Conservation (phyloP, 2,888 invertebrate genomes). For the Alviniconcha strummeri region DNA sequence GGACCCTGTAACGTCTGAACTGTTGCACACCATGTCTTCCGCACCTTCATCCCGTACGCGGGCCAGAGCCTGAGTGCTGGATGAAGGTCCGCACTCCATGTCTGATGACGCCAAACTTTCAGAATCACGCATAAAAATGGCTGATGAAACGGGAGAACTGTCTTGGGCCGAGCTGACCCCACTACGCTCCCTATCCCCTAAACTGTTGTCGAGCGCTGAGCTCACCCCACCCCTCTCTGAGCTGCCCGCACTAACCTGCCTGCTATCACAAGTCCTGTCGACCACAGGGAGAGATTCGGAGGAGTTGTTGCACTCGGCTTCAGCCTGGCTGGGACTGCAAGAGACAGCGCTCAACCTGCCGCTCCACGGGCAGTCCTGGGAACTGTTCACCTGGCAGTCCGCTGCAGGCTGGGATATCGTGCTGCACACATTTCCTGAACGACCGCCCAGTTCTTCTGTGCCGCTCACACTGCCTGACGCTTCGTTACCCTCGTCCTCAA, state of each 20-base stretch:
- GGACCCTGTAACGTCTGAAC: conserved; percentile 25
- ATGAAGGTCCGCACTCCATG: conserved; percentile 28
- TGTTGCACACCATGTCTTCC: conserved; percentile 31
- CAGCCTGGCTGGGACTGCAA: conserved; percentile 24
- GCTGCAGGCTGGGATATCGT: conserved; percentile 12
- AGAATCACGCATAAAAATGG: conserved; percentile 9
- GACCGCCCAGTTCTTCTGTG: not conserved
- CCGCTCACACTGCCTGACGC: conserved; percentile 25
- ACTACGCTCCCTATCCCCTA: conserved; percentile 19
- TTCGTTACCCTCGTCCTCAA: conserved; percentile 29
- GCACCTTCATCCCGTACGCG: not conserved
- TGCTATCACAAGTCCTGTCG: conserved; percentile 3
- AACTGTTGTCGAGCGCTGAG: not conserved
- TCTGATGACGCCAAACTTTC: conserved; percentile 22
- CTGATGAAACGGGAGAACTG: conserved; percentile 14
- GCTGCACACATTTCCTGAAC: not conserved
- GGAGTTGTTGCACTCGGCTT: conserved; percentile 20
- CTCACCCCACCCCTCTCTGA: conserved; percentile 10
- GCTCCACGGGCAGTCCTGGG: conserved; percentile 35
- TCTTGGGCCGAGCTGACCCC: conserved; percentile 30
- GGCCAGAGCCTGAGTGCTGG: conserved; percentile 22
- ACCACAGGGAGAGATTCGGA: not conserved
- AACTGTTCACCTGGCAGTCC: conserved; percentile 45
- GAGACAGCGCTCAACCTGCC: not conserved
- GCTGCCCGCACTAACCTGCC: not conserved